A percentile compares a stretch with the other conserved stretches of the same genome.
These are phyloP conservation scores for Kradibia gibbosae DNA, from an alignment of 1,140 invertebrate genomes.

Conservation along the genomic window DNA sequence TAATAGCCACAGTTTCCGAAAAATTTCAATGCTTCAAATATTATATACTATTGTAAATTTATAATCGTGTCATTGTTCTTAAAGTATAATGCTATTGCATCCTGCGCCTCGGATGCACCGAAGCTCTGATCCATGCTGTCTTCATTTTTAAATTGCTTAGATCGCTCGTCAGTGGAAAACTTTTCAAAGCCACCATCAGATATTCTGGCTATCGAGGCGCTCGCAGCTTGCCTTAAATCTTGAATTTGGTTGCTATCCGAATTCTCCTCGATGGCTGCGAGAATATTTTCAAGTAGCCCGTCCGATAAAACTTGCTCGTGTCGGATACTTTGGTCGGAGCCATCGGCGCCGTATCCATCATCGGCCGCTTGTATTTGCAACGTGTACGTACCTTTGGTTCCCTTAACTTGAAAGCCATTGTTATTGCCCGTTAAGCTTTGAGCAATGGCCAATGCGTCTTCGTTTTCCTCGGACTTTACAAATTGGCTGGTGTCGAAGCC, in stretches of 20 bases:
- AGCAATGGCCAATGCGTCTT: slow-evolving; percentile 60
- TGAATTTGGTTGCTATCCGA: slow-evolving; percentile 58
- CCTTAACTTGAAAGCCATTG: slow-evolving; percentile 77
- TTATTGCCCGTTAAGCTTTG: slow-evolving; percentile 56
- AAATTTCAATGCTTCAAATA: slow-evolving; percentile 23
- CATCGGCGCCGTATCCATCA: slow-evolving; percentile 64
- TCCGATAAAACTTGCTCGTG: slow-evolving; percentile 85
- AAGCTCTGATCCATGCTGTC: slow-evolving; percentile 19
- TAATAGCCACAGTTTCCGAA: too few relatives aligned
- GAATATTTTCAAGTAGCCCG: slow-evolving; percentile 83
- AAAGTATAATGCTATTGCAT: slow-evolving; percentile 62
- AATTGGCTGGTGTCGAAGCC: slow-evolving; percentile 63
- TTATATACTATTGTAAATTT: too few relatives aligned
- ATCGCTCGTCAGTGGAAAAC: not conserved
- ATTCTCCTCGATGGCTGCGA: slow-evolving; percentile 81
- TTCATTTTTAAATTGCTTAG: not conserved
- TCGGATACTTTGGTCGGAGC: slow-evolving; percentile 70
- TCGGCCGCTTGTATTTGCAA: slow-evolving; percentile 81
- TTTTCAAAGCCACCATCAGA: slow-evolving; percentile 46
- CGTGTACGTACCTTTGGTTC: slow-evolving; percentile 78
- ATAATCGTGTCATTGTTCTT: slow-evolving; percentile 54
- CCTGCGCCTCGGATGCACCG: slow-evolving; percentile 50
- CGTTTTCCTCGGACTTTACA: slow-evolving; percentile 59
- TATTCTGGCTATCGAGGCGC: slow-evolving; percentile 49
- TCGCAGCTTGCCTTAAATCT: slow-evolving; percentile 55